Conservation (phyloP, 1,140 invertebrate species). For the Rhagoletis pomonella region DNA sequence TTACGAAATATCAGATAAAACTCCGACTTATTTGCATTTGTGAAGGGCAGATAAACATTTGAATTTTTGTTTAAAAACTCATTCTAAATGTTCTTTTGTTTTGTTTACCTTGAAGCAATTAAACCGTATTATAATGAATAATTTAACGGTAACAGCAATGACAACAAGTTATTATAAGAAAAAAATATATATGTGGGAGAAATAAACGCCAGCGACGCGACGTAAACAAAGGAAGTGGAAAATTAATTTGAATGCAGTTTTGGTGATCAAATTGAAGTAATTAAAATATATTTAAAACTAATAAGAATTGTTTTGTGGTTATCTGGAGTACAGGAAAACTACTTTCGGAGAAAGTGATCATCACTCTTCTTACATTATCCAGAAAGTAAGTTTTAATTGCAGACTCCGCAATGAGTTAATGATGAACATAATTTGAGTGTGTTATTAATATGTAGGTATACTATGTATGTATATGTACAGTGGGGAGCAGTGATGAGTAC, state of each 20-base stretch:
- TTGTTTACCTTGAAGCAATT: not conserved
- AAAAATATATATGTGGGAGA: not conserved
- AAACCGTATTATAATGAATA: not conserved
- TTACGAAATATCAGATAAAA: not conserved
- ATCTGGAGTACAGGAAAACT: not conserved
- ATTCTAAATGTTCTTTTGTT: not conserved
- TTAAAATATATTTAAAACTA: not conserved
- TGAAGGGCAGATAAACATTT: not conserved
- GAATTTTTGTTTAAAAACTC: not conserved
- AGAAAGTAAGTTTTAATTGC: not conserved
- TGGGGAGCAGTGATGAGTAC: no score
- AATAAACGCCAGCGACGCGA: not conserved
- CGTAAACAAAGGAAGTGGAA: constrained; percentile 28
- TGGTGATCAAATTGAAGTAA: constrained; percentile 7
- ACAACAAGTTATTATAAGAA: not conserved
- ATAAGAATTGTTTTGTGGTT: not conserved
- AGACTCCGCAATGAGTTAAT: not conserved
- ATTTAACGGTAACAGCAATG: not conserved
- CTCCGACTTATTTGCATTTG: not conserved
- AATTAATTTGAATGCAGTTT: not conserved
- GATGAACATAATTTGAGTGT: not conserved
- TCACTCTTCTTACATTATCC: not conserved
- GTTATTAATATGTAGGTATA: not conserved
- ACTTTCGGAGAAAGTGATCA: not conserved
- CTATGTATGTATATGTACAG: not conserved